Conservation (phyloP, 2,797 vertebrate genomes). For the Myioborus melanocephalus region DNA sequence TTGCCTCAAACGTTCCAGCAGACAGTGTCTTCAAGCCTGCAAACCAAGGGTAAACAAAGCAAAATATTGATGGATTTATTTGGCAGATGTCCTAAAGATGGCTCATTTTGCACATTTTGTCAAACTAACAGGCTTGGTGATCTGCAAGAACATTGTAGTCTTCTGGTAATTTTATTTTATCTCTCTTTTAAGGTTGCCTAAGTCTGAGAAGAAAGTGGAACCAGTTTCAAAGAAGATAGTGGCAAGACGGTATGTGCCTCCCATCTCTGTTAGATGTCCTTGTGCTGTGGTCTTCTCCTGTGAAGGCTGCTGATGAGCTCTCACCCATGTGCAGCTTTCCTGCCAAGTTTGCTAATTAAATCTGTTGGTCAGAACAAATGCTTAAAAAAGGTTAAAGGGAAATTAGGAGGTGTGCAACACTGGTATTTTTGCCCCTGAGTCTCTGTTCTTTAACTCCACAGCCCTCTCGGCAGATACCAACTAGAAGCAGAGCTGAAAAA, state of each 20-base stretch:
- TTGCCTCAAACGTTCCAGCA: background rate
- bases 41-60: slow-evolving; percentile 49
- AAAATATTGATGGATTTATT: background rate
- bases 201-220: slow-evolving; percentile 30
- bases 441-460: slow-evolving; percentile 28
- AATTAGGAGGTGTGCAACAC: background rate
- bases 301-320: background rate
- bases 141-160: background rate
- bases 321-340: background rate
- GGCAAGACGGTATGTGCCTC: slow-evolving; percentile 27
- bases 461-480: slow-evolving; percentile 73
- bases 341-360: background rate
- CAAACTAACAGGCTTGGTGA: background rate
- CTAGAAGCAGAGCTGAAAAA: slow-evolving; percentile 82
- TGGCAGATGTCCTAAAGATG: background rate
- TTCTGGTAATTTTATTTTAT: background rate
- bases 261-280: background rate
- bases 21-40: slow-evolving; percentile 29
- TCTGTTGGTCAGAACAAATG: background rate
- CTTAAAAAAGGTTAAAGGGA: background rate
- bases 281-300: background rate
- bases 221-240: background rate
- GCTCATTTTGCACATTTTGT: background rate
- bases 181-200: background rate
- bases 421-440: background rate